Conservation (phyloP, 2,797 vertebrate species). For the Pygocentrus nattereri region DNA sequence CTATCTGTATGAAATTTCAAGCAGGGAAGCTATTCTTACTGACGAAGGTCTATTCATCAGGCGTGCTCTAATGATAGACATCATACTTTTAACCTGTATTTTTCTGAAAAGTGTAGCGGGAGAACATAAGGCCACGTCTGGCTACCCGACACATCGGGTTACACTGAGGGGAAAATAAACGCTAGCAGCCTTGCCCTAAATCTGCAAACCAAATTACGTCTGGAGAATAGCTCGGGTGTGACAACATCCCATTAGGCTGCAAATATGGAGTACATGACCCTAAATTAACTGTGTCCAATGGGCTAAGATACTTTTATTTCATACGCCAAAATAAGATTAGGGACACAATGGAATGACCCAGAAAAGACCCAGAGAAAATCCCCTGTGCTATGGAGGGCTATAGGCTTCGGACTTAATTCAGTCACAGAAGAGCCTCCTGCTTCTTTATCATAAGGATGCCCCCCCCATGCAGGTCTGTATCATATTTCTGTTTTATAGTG, state of each 20-base stretch:
- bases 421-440: neutral
- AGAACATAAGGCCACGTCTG: neutral
- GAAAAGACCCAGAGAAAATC: constrained; percentile 73
- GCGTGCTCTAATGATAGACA: neutral
- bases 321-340: constrained; percentile 78
- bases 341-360: constrained; percentile 72
- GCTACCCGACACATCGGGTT: constrained; percentile 3
- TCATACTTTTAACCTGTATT: constrained; percentile 22
- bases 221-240: constrained; percentile 42
- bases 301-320: constrained; percentile 77
- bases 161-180: constrained; percentile 12
- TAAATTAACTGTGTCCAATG: constrained; percentile 76
- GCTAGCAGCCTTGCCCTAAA: constrained; percentile 10
- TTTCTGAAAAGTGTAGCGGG: neutral
- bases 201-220: constrained; percentile 15
- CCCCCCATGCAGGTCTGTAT: neutral
- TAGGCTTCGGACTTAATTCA: constrained; percentile 24
- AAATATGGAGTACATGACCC: constrained; percentile 74
- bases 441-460: constrained; percentile 8
- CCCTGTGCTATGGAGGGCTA: constrained; percentile 60
- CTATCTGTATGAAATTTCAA: neutral
- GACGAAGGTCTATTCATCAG: neutral
- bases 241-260: constrained; percentile 57
- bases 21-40: neutral
- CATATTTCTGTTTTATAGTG: constrained; percentile 33